These are phyloP conservation scores for Thysanoteuthis rhombus DNA, from an alignment of 2,888 invertebrate species.

Conservation along the genomic window DNA sequence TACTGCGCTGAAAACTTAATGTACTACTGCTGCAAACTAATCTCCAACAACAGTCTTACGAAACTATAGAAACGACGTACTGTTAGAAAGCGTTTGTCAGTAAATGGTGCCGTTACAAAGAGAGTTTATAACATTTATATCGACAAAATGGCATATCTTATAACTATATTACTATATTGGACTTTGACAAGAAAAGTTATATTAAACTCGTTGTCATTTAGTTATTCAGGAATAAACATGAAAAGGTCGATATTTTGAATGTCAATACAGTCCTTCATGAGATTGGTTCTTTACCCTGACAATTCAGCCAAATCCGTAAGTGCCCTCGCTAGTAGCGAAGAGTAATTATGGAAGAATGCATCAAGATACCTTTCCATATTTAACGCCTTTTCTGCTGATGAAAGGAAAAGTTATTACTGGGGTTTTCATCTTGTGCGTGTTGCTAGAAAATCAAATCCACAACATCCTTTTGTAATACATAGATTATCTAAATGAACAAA, in stretches of 20 bases:
- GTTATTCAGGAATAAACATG: neutral
- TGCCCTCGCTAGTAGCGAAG: too few species aligned
- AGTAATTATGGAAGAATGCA: neutral
- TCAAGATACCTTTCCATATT: neutral
- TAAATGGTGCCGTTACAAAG: too few species aligned
- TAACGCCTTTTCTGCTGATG: neutral
- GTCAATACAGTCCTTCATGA: neutral
- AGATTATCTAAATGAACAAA: neutral
- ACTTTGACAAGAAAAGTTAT: too few species aligned
- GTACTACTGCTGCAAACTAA: too few species aligned
- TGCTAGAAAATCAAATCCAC: neutral
- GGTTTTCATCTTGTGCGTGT: constrained; percentile 1
- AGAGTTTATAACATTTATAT: too few species aligned
- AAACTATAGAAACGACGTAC: too few species aligned
- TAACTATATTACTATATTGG: too few species aligned
- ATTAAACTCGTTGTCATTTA: neutral
- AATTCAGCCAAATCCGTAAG: neutral
- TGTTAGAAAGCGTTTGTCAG: too few species aligned
- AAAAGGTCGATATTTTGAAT: neutral
- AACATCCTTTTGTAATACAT: neutral
- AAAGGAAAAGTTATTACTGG: neutral
- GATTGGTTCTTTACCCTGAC: neutral
- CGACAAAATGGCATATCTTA: too few species aligned
- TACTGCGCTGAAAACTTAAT: too few species aligned
- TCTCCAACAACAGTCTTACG: too few species aligned